Percentiles rank a stretch among this genome's conserved stretches.
These are phyloP conservation scores for Anaspis maculata DNA, from an alignment of 2,888 invertebrate species.

Conservation along the genomic window DNA sequence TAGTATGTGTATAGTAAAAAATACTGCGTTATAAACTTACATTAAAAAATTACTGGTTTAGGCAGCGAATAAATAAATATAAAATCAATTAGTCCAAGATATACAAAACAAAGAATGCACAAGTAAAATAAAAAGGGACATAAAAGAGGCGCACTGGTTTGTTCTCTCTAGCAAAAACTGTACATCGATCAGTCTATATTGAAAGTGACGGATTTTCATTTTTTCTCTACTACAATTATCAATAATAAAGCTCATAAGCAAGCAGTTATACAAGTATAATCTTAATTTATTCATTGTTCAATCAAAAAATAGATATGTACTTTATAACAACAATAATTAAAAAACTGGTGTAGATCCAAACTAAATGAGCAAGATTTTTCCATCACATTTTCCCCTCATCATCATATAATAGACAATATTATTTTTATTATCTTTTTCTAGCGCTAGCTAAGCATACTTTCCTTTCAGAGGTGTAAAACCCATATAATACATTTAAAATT, in stretches of 20 bases:
- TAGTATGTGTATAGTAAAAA: conserved; percentile 7
- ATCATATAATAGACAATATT: too few relatives aligned
- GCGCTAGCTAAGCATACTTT: too few relatives aligned
- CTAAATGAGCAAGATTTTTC: conserved; percentile 14
- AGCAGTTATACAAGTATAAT: conserved; percentile 8
- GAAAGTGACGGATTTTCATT: conserved; percentile 15
- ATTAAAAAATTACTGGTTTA: conserved; percentile 13
- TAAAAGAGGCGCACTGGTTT: too few relatives aligned
- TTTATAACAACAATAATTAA: conserved; percentile 10
- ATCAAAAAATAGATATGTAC: conserved; percentile 15
- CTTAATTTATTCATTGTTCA: conserved; percentile 6
- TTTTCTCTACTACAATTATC: too few relatives aligned
- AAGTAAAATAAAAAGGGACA: too few relatives aligned
- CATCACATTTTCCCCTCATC: conserved; percentile 13
- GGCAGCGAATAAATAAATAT: conserved; percentile 2
- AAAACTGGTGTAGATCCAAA: conserved; percentile 7
- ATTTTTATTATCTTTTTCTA: too few relatives aligned
- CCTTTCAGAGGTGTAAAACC: too few relatives aligned
- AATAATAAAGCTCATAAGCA: too few relatives aligned
- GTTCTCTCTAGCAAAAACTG: conserved; percentile 9
- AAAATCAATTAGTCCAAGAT: not conserved
- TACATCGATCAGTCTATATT: conserved; percentile 16
- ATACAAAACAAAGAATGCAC: too few relatives aligned
- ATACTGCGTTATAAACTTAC: conserved; percentile 8
- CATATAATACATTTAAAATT: too few relatives aligned